Evolutionary conservation across 2,888 invertebrate species (phyloP), one percentile per base, ranked within the genome.

Genomic region (Brachyopa scutellaris): DNA sequence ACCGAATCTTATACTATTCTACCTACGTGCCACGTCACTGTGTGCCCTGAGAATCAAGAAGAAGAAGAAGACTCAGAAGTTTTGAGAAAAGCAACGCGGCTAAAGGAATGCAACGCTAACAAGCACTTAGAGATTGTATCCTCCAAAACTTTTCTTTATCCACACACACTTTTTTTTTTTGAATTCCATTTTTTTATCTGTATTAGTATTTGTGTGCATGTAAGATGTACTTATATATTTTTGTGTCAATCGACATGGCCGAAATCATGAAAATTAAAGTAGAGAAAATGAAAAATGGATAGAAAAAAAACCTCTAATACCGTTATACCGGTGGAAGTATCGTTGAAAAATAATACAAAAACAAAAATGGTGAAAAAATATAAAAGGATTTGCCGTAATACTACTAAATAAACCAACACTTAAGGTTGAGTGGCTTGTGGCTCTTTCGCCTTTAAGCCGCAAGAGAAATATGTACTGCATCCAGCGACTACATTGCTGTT

Each of bases 381-480:
- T 72, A 55, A 82, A 66, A 36, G 77, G 82, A 82, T 77, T 72
- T 82, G 47, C 77, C 47, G 70, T 82, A 77, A 82, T 77, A 66
- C 82, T 72, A 77, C 82, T 82, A 82, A 82, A 82, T 82, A 82
- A 77, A 82, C 77, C 77, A 70, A 82, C 82, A 82, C 82, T 77
- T 82, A 72, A 77, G 80, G 77, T 82, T 72, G 82, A 82, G 82
- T 82, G 82, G 82, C 82, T 77, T 77, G 82, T 29, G 70, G 77
- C 38, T 55, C 36, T 45, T 45, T 70, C 67, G 61, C 33, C 59
- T 64, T 33, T 40, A 79, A 74, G 61, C 62, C 62, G 62, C 62
- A 53, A 61, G 57, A 49, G 67, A 55, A 74, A 74, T 74, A 61
- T 42, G 49, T 42, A 61, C 53, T 53, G 59, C 29, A 77, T 36